Base-by-base conservation (phyloP, 2,888 invertebrate species). In the Diarsia rubi region DNA sequence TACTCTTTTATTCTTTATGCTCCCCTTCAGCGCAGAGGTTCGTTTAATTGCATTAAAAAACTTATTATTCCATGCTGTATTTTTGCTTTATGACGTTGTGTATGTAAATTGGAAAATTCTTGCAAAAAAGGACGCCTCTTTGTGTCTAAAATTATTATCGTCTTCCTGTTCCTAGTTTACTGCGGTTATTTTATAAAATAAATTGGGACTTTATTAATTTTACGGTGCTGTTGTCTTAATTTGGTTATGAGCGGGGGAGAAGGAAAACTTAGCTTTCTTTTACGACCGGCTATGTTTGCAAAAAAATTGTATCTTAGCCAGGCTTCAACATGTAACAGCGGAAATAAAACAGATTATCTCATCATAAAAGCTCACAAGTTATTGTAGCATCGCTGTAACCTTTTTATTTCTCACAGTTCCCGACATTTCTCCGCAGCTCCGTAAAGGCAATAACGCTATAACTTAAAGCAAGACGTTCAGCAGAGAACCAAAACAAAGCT, bases 41-140 rank as follows among this genome's bases (percentile, higher is more conserved):
- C 84, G 82, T 88, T 88, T 91, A 92, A 92, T 91, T 91, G 88
- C 88, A 89, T 91, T 89, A 89, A 90, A 90, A 91, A 88, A 86
- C 89, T 88, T 90, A 91, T 91, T 90, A 89, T 87, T 86, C 83
- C 82, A 73, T 84, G 85, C 83, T 83, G 81, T 88, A 83, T 87
- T 88, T 86, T 84, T 82, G 74, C 86, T 86, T 86, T 82, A 86
- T 85, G 85, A 78, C 68, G 81, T 52, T 82, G 62, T 84, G 86
- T 87, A 87, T 89, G 86, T 85, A 86, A 89, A 91, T 91, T 86
- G 86, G 82, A 80, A 84, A 84, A 85, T 67, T 73, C 71, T 74
- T 78, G 72, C 76, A 72, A 86, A 87, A 86, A 86, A 83, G 69
- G 75, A 79, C 63, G 67, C 24, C 52, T 79, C 66, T 70, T 78